Conservation (phyloP, 2,888 invertebrate genomes). For the Sinotaia quadrata region DNA sequence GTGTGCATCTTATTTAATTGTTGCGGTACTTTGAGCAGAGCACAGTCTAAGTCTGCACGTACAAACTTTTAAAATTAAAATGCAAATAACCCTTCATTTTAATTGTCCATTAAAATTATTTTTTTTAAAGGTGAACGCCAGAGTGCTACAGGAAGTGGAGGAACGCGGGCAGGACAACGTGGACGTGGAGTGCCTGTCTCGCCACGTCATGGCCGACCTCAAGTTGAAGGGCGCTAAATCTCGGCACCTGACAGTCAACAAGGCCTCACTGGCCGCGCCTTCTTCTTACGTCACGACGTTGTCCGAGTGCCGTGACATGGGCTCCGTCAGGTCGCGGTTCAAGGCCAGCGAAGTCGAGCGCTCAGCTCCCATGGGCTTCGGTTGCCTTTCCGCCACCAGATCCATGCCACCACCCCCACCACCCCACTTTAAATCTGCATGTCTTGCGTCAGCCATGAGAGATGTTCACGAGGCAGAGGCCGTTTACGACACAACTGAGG, state of each 20-base stretch:
- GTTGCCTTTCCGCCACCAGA: neutral
- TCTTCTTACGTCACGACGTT: neutral
- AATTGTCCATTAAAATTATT: neutral
- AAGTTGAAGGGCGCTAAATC: slow-evolving; percentile 39
- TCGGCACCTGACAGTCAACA: slow-evolving; percentile 38
- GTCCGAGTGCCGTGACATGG: slow-evolving; percentile 2
- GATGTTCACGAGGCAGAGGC: neutral
- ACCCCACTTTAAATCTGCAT: too few species aligned
- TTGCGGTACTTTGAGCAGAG: neutral
- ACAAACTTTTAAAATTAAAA: too few species aligned
- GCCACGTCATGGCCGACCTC: slow-evolving; percentile 40
- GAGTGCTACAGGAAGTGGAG: slow-evolving; percentile 49
- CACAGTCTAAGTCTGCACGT: neutral
- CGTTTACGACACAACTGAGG: neutral
- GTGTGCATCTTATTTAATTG: neutral
- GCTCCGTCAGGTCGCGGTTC: neutral
- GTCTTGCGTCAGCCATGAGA: too few species aligned
- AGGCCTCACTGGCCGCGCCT: neutral
- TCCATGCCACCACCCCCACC: too few species aligned
- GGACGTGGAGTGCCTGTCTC: slow-evolving; percentile 44
- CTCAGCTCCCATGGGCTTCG: too few species aligned
- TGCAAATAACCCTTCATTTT: neutral
- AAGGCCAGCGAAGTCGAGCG: too few species aligned
- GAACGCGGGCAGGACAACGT: slow-evolving; percentile 43
- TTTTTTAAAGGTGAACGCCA: slow-evolving; percentile 44